A percentile compares a stretch with the other conserved stretches of the same genome.
Conservation (phyloP, 2,113 vertebrate species). For the Motacilla alba region DNA sequence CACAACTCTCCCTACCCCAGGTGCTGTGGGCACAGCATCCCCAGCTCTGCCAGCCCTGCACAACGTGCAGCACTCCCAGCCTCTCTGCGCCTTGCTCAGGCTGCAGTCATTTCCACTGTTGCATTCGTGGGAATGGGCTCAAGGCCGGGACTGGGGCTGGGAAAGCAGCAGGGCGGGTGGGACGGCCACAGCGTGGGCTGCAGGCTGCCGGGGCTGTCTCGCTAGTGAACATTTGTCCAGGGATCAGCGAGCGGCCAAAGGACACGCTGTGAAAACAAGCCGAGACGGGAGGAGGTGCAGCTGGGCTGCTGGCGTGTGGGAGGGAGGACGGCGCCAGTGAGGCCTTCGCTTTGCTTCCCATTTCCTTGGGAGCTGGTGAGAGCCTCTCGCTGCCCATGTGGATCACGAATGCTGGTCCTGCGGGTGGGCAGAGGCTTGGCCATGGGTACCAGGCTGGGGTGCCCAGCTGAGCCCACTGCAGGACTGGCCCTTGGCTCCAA, state of each 20-base stretch:
- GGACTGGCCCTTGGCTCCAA: background rate
- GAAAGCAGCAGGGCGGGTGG: background rate
- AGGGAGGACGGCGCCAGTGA: background rate
- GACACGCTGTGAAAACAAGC: background rate
- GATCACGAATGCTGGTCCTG: background rate
- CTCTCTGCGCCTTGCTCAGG: background rate
- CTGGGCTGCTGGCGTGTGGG: slow-evolving; percentile 4
- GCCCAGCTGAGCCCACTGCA: fast-evolving
- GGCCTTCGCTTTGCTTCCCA: background rate
- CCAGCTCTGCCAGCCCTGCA: background rate
- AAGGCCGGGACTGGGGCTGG: background rate
- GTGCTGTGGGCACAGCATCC: background rate
- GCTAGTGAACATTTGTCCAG: background rate
- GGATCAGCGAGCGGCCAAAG: background rate
- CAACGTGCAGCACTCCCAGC: background rate
- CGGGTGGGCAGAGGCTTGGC: background rate
- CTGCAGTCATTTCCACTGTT: background rate
- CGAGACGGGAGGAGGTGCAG: background rate
- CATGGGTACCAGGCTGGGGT: fast-evolving
- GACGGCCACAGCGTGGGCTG: background rate
- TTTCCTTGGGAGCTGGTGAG: background rate
- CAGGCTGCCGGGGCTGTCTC: background rate
- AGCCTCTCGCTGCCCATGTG: fast-evolving
- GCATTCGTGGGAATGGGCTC: background rate
- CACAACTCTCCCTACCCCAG: background rate